These are phyloP conservation scores for Epizoanthus illoricatus DNA, from an alignment of 92 coral and sea anemone genomes.

Conservation along the genomic window DNA sequence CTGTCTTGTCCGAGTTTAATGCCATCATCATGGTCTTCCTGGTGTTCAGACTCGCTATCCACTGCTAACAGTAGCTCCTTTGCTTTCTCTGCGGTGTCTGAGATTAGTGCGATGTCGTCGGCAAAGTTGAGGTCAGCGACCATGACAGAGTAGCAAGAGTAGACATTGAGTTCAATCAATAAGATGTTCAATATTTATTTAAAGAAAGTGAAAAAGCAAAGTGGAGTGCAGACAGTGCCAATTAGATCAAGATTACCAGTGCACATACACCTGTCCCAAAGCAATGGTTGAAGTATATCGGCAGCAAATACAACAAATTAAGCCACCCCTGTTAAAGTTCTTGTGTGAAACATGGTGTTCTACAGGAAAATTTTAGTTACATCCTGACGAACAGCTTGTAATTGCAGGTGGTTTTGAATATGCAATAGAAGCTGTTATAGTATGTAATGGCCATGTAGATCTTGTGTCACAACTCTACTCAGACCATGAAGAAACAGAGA, in stretches of 20 bases:
- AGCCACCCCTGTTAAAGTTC: conserved; percentile 45
- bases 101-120: too few relatives aligned
- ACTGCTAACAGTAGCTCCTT: too few relatives aligned
- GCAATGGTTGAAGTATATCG: conserved; percentile 57
- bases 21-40: too few relatives aligned
- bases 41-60: too few relatives aligned
- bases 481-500: conserved; percentile 31
- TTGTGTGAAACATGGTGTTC: conserved; percentile 52
- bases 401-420: conserved; percentile 68
- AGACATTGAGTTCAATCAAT: conserved; percentile 59
- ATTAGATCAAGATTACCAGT: conserved; percentile 54
- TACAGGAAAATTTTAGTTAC: conserved; percentile 40
- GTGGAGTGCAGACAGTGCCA: conserved; percentile 49
- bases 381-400: conserved; percentile 58
- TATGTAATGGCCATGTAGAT: background rate
- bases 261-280: conserved; percentile 60
- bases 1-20: too few relatives aligned
- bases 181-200: conserved; percentile 49
- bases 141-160: conserved; percentile 24
- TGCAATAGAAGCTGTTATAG: conserved; percentile 52
- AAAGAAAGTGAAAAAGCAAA: background rate
- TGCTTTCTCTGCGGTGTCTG: too few relatives aligned
- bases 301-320: conserved; percentile 49
- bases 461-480: background rate
- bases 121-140: too few relatives aligned